These are phyloP conservation scores for Zeuzera pyrina DNA, from an alignment of 2,888 invertebrate species.

Conservation along the genomic window DNA sequence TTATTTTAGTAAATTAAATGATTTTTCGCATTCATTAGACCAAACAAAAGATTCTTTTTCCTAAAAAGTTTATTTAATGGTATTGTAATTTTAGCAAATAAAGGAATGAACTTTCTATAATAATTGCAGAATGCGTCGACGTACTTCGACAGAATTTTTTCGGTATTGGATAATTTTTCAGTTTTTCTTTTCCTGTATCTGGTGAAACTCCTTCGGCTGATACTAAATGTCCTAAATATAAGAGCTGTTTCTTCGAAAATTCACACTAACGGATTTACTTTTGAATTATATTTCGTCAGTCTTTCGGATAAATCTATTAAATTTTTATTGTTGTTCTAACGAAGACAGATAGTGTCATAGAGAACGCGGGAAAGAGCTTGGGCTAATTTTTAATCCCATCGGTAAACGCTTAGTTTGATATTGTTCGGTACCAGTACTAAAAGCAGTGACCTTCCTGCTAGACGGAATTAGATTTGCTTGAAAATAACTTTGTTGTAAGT, in stretches of 20 bases:
- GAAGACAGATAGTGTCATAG: constrained; percentile 4
- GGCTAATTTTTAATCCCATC: background rate
- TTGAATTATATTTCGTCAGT: background rate
- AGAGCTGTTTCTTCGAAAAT: constrained; percentile 6
- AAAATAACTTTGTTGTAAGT: background rate
- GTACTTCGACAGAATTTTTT: background rate
- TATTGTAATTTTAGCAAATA: background rate
- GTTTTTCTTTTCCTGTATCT: constrained; percentile 1
- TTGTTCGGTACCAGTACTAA: background rate
- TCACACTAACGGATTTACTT: constrained; percentile 1
- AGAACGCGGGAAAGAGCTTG: background rate
- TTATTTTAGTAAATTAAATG: constrained; percentile 2
- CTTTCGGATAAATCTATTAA: background rate
- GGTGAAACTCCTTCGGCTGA: constrained; percentile 1
- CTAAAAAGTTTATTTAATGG: background rate
- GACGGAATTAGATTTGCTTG: background rate
- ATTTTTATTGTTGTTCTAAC: background rate
- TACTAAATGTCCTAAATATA: constrained; percentile 6
- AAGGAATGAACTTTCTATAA: background rate
- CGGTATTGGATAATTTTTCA: constrained; percentile 4
- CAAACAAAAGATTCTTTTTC: constrained; percentile 3
- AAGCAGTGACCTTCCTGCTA: background rate
- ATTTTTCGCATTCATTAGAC: constrained; percentile 2
- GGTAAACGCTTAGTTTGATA: background rate
- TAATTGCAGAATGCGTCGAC: too few relatives aligned